Conservation (phyloP, 2,888 invertebrate genomes). For the Acanthococcus lagerstroemiae region DNA sequence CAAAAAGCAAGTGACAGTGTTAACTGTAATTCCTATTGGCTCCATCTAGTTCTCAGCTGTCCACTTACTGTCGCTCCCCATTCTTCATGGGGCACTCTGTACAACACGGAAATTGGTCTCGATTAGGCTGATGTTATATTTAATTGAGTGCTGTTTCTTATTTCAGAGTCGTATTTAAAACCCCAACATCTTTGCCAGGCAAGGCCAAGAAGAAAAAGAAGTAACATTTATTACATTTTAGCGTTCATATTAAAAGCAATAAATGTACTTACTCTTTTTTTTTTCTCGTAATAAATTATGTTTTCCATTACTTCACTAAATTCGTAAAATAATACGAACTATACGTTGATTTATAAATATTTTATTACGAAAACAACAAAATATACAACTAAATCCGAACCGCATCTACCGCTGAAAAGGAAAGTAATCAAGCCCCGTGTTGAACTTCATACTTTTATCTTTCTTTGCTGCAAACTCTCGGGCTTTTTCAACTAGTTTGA, state of each 20-base stretch:
- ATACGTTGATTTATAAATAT: not conserved
- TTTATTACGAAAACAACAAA: not conserved
- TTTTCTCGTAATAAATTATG: too few species aligned
- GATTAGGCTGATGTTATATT: not conserved
- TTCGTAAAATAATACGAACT: not conserved
- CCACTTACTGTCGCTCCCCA: not conserved
- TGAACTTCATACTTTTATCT: not conserved
- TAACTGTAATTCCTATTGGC: not conserved
- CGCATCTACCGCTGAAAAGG: constrained; percentile 10
- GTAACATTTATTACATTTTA: not conserved
- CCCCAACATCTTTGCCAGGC: constrained; percentile 64
- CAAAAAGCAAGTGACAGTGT: too few species aligned
- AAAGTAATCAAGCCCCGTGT: constrained; percentile 1
- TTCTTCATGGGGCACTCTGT: too few species aligned
- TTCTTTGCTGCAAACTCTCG: not conserved
- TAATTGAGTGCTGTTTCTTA: not conserved
- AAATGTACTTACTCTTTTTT: too few species aligned
- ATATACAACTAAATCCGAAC: not conserved
- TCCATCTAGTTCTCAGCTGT: not conserved
- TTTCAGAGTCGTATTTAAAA: constrained; percentile 67
- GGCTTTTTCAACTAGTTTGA: not conserved
- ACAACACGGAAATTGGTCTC: too few species aligned
- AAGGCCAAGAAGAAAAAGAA: constrained; percentile 73
- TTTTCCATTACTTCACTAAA: not conserved
- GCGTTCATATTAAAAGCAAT: too few species aligned